Conservation (phyloP, 1,140 invertebrate species). For the Latrodectus geometricus region DNA sequence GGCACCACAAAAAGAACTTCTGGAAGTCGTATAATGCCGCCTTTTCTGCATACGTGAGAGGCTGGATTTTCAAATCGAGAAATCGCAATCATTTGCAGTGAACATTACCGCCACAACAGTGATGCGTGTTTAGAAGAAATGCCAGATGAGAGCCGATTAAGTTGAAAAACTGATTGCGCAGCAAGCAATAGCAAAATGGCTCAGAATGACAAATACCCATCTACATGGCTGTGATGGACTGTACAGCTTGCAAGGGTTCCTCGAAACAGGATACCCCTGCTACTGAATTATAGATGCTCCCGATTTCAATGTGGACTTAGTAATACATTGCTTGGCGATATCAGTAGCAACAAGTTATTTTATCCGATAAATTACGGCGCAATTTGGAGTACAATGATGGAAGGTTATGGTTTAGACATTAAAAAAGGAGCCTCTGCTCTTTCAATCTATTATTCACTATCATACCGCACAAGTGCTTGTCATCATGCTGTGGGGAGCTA, state of each 20-base stretch:
- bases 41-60: background rate
- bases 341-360: background rate
- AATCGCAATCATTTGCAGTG: background rate
- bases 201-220: background rate
- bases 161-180: background rate
- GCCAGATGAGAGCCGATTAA: background rate
- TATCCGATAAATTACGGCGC: background rate
- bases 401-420: background rate
- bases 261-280: background rate
- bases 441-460: background rate
- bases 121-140: background rate
- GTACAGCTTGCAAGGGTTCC: background rate
- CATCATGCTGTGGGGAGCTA: background rate
- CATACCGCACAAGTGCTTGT: background rate
- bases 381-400: background rate
- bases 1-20: too few species aligned
- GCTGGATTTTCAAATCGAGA: background rate
- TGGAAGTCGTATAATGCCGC: too few species aligned
- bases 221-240: background rate
- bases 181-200: background rate
- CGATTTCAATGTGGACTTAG: background rate
- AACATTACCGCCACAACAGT: background rate
- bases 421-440: background rate
- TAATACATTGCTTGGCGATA: background rate
- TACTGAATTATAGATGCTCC: background rate